Percentiles rank a stretch among this genome's conserved stretches.
These are phyloP conservation scores for Hirtodrosophila cameraria DNA, from an alignment of 2,888 invertebrate species.

Conservation along the genomic window DNA sequence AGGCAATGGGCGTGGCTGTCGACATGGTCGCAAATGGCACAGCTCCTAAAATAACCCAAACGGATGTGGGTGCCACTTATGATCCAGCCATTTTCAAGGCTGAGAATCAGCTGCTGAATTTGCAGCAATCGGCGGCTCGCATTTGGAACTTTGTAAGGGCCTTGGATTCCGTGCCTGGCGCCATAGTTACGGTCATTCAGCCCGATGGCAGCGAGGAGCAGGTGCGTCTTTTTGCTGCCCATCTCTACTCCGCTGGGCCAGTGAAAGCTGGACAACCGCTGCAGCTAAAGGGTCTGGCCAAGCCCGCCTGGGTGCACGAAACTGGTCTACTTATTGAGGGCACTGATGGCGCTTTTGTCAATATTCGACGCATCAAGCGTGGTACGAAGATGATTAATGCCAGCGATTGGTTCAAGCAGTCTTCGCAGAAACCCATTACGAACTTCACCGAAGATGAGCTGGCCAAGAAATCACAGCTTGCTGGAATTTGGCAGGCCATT, in stretches of 20 bases:
- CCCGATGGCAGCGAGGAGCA: conserved; percentile 86
- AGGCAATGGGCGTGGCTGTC: conserved; percentile 91
- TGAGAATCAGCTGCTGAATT: conserved; percentile 91
- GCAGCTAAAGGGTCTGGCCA: conserved; percentile 86
- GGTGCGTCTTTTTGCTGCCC: conserved; percentile 92
- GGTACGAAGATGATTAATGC: conserved; percentile 93
- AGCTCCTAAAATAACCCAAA: conserved; percentile 92
- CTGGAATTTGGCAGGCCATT: conserved; percentile 93
- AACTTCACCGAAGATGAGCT: conserved; percentile 91
- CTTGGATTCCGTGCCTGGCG: conserved; percentile 97
- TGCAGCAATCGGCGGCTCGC: conserved; percentile 88
- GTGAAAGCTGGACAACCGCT: conserved; percentile 85
- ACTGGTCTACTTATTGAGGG: conserved; percentile 92
- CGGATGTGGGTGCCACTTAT: conserved; percentile 95
- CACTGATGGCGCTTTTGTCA: conserved; percentile 91
- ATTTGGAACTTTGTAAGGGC: conserved; percentile 97
- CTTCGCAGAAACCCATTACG: conserved; percentile 85
- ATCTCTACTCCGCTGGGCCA: conserved; percentile 79
- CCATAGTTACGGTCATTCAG: conserved; percentile 87
- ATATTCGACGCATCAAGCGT: conserved; percentile 90
- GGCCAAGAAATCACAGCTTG: conserved; percentile 87
- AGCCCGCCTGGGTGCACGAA: conserved; percentile 89
- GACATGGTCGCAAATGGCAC: conserved; percentile 92
- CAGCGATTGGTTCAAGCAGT: conserved; percentile 88
- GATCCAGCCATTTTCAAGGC: conserved; percentile 95